Conservation (phyloP, 2,888 invertebrate species). For the Drosophila atripex region DNA sequence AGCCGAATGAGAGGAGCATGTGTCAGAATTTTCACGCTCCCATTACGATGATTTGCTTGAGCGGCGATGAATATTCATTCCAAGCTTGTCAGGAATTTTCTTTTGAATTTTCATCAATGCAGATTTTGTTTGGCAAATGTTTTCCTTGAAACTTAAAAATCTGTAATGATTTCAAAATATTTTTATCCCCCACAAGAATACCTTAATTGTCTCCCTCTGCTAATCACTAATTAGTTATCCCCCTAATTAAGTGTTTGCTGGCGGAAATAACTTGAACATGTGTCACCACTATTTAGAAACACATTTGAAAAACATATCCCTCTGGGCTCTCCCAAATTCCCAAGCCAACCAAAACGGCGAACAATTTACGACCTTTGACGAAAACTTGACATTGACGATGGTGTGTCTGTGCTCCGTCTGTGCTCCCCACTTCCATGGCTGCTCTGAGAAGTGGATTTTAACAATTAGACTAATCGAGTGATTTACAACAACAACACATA, state of each 20-base stretch:
- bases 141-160: neutral
- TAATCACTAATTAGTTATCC: conserved; percentile 21
- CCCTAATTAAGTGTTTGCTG: conserved; percentile 42
- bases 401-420: conserved; percentile 27
- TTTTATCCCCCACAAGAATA: neutral
- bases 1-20: conserved; percentile 55
- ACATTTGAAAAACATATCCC: conserved; percentile 54
- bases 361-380: conserved; percentile 69
- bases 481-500: conserved; percentile 61
- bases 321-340: conserved; percentile 5
- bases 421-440: conserved; percentile 19
- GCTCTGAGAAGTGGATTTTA: conserved; percentile 57
- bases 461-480: conserved; percentile 79
- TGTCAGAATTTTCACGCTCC: conserved; percentile 75
- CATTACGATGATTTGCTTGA: conserved; percentile 65
- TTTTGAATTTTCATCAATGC: neutral
- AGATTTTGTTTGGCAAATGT: neutral
- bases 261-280: conserved; percentile 55
- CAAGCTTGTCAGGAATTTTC: conserved; percentile 43
- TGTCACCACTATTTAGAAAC: conserved; percentile 72
- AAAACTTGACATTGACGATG: conserved; percentile 70
- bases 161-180: neutral
- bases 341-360: conserved; percentile 21
- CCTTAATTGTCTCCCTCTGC: neutral
- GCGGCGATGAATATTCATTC: conserved; percentile 31